Conservation (phyloP, 2,797 vertebrate species). For the Gephyroberyx darwinii region DNA sequence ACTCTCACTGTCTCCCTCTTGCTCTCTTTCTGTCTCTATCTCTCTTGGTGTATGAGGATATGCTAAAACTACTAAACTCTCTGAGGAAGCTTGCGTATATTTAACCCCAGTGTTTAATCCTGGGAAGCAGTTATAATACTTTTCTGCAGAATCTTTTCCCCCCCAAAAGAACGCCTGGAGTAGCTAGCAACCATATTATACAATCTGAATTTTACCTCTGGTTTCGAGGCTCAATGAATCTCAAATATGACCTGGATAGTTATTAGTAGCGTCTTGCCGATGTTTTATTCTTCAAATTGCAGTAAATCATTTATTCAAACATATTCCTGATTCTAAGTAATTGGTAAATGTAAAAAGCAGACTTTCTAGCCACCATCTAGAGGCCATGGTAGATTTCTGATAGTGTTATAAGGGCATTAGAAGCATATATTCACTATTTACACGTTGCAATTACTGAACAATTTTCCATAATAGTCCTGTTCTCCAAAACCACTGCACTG, state of each 20-base stretch:
- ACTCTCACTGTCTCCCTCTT: neutral
- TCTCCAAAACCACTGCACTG: neutral
- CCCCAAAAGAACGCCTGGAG: neutral
- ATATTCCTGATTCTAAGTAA: too few species aligned
- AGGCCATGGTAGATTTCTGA: neutral
- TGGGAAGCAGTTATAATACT: slow-evolving; percentile 19
- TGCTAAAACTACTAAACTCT: slow-evolving; percentile 37
- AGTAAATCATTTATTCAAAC: too few species aligned
- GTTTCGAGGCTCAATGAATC: neutral
- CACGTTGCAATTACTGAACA: too few species aligned
- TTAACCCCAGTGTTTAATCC: slow-evolving; percentile 34
- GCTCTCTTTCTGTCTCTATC: slow-evolving; percentile 12
- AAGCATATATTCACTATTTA: too few species aligned
- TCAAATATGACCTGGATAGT: neutral
- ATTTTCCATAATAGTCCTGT: too few species aligned
- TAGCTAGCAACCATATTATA: neutral
- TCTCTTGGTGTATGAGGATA: slow-evolving; percentile 11
- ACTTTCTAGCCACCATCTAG: neutral
- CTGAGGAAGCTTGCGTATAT: slow-evolving; percentile 28
- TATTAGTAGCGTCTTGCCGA: too few species aligned
- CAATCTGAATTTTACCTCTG: neutral
- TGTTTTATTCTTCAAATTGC: too few species aligned
- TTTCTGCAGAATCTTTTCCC: neutral
- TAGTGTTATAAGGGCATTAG: too few species aligned
- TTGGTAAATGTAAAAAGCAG: neutral